Conservation (phyloP, 2,888 invertebrate genomes). For the Melinaea marsaeus region DNA sequence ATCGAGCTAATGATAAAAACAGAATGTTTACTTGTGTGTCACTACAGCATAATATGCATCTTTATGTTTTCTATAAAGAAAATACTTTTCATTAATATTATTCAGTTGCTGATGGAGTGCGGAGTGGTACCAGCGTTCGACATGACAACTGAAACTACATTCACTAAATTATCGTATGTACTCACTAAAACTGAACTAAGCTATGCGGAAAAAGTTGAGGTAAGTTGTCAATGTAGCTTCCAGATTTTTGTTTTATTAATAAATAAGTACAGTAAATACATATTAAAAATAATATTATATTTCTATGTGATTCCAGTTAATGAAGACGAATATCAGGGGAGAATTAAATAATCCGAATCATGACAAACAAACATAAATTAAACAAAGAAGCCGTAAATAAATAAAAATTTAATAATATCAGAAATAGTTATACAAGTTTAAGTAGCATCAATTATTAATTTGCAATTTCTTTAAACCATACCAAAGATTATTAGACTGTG, state of each 20-base stretch:
- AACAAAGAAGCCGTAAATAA: background rate
- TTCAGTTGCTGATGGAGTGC: slow-evolving; percentile 75
- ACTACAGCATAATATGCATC: too few species aligned
- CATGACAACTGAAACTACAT: slow-evolving; percentile 96
- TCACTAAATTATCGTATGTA: slow-evolving; percentile 93
- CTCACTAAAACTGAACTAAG: slow-evolving; percentile 86
- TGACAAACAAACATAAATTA: background rate
- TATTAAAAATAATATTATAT: too few species aligned
- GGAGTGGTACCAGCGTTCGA: slow-evolving; percentile 90
- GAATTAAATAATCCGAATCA: slow-evolving; percentile 57
- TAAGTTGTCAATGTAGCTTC: slow-evolving; percentile 42
- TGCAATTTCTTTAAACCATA: too few species aligned
- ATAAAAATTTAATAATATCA: too few species aligned
- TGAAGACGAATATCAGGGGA: slow-evolving; percentile 67
- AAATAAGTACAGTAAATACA: background rate
- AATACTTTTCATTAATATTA: slow-evolving; percentile 16
- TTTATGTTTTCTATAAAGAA: background rate
- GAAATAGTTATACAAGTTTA: too few species aligned
- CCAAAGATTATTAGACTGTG: too few species aligned
- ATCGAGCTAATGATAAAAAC: too few species aligned
- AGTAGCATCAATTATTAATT: too few species aligned
- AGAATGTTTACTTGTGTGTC: too few species aligned
- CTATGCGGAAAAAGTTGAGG: slow-evolving; percentile 81
- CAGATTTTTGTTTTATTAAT: background rate
- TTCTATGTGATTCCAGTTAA: slow-evolving; percentile 50